A percentile compares a stretch with the other conserved stretches of the same genome.
Conservation (phyloP, 1,140 invertebrate genomes). For the Penaeus japonicus region DNA sequence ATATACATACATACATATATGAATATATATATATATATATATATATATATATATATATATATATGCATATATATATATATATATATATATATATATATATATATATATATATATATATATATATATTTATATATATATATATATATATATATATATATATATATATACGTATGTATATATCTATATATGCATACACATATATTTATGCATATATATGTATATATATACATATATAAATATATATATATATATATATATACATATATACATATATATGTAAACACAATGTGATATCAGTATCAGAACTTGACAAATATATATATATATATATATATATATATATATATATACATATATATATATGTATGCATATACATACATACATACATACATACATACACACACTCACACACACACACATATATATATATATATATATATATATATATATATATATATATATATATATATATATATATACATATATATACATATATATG, state of each 20-base stretch:
- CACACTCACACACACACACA: background rate
- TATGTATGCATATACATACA: constrained; percentile 17
- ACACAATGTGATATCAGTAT: no score
- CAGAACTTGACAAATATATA: no score
- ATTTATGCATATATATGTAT: no score
- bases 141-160: no score
- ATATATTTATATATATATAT: no score
- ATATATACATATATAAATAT: background rate
- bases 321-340: constrained; percentile 21
- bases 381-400: constrained; percentile 17
- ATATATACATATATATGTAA: background rate
- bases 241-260: background rate
- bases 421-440: background rate
- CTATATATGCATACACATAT: no score
- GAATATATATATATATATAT: background rate
- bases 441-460: background rate
- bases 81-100: background rate
- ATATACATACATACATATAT: no score
- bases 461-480: background rate
- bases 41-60: background rate
- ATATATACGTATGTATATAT: no score
- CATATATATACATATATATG: background rate
- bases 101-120: no score
- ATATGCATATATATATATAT: background rate
- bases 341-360: constrained; percentile 9